Percentiles rank a stretch among this genome's conserved stretches.
These are phyloP conservation scores for Leptoclinus maculatus DNA, from an alignment of 2,797 vertebrate species.

Conservation along the genomic window DNA sequence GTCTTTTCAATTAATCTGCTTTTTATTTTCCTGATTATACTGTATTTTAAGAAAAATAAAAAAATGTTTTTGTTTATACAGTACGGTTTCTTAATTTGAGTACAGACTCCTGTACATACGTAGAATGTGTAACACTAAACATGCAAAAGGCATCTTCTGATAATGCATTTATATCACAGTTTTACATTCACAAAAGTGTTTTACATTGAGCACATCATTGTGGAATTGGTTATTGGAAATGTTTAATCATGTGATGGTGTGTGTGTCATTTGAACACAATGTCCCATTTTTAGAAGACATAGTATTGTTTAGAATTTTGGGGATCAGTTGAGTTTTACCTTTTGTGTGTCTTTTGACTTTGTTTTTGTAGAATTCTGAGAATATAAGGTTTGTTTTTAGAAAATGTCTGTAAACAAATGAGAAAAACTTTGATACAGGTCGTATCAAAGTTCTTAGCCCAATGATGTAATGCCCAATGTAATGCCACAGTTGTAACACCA, in stretches of 20 bases:
- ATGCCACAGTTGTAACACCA: slow-evolving; percentile 18
- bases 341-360: not conserved
- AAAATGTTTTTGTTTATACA: not conserved
- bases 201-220: not conserved
- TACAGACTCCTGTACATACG: not conserved
- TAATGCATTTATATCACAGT: not conserved
- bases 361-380: not conserved
- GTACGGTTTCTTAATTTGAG: not conserved
- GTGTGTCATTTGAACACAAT: slow-evolving; percentile 1
- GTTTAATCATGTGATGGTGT: not conserved
- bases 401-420: not conserved
- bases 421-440: not conserved
- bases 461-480: slow-evolving; percentile 16
- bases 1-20: too few relatives aligned
- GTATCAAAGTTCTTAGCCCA: not conserved
- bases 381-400: not conserved
- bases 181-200: not conserved
- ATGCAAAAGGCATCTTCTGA: not conserved
- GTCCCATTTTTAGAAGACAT: not conserved
- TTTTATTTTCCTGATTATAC: too few relatives aligned
- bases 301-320: not conserved
- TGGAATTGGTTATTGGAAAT: not conserved
- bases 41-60: not conserved
- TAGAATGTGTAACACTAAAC: not conserved
- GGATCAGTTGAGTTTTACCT: not conserved